These are phyloP conservation scores for Trialeurodes vaporariorum DNA, from an alignment of 1,140 invertebrate genomes.

Conservation along the genomic window DNA sequence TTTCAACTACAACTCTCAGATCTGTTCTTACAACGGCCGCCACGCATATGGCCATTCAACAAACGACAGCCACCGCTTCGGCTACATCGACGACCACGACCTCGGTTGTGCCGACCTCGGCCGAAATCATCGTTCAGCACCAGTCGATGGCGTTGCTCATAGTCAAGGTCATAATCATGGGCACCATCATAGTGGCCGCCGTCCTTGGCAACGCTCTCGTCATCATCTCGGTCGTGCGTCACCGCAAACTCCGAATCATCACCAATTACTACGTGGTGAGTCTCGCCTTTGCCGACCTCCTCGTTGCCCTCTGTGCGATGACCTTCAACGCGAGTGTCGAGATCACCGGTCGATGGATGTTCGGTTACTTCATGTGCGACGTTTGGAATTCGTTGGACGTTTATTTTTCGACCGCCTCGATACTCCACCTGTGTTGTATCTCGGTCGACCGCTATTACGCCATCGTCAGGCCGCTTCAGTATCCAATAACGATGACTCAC, in stretches of 20 bases:
- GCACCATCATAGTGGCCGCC: constrained; percentile 71
- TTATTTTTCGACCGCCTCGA: constrained; percentile 88
- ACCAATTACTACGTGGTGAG: constrained; percentile 95
- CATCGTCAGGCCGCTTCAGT: constrained; percentile 76
- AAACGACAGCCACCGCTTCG: neutral
- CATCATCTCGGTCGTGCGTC: constrained; percentile 61
- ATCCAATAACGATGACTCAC: constrained; percentile 76
- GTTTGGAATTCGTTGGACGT: constrained; percentile 92
- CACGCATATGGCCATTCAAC: neutral
- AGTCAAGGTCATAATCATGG: constrained; percentile 61
- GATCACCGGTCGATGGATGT: constrained; percentile 68
- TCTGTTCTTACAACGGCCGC: neutral
- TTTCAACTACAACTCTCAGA: neutral
- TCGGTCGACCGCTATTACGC: constrained; percentile 86
- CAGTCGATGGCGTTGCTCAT: constrained; percentile 28
- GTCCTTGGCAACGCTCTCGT: constrained; percentile 78
- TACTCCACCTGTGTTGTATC: constrained; percentile 89
- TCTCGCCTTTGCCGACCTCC: constrained; percentile 77
- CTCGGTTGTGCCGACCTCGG: constrained; percentile 1
- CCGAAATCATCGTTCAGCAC: neutral
- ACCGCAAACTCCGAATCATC: constrained; percentile 63
- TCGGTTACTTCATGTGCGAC: constrained; percentile 81
- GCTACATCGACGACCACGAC: neutral
- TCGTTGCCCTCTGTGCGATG: constrained; percentile 86
- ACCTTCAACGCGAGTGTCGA: constrained; percentile 88